Evolutionary conservation across 2,113 vertebrate species (phyloP).

Genomic region (Pelmatolapia mariae): DNA sequence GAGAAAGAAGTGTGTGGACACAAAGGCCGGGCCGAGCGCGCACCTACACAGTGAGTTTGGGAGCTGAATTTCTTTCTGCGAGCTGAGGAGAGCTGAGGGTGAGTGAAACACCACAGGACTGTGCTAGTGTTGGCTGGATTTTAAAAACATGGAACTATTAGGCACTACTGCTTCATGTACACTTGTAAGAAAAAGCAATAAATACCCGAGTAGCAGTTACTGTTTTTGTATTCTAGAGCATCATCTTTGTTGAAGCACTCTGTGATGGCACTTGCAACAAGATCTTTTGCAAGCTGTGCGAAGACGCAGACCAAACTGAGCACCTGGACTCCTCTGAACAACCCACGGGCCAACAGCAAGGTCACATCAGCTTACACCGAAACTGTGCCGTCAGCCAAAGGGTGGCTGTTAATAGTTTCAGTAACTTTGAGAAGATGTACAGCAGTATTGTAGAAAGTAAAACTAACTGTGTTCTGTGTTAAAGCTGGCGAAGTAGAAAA

Average conservation of each 20-base stretch:
- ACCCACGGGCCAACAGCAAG: constrained; percentile 78
- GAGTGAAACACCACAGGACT: background rate
- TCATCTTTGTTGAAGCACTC: background rate
- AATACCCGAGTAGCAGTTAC: background rate
- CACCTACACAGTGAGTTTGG: background rate
- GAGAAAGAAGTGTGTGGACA: background rate
- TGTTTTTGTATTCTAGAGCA: background rate
- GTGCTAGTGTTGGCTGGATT: background rate
- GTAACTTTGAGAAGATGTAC: no score
- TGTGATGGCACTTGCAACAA: constrained; percentile 77
- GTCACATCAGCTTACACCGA: constrained; percentile 38
- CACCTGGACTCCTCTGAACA: constrained; percentile 87
- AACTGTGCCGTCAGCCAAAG: no score
- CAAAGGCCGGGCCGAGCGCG: background rate
- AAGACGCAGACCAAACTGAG: constrained; percentile 83
- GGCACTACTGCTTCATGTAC: background rate
- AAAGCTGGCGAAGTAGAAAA: no score
- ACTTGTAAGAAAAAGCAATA: background rate
- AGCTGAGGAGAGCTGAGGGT: background rate
- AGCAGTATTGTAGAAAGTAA: no score
- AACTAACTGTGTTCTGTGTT: no score
- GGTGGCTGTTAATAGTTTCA: no score
- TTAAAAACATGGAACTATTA: background rate
- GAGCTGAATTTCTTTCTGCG: background rate
- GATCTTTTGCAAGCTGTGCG: constrained; percentile 38